Conservation (phyloP, 2,888 invertebrate genomes). For the Ectemnius continuus region DNA sequence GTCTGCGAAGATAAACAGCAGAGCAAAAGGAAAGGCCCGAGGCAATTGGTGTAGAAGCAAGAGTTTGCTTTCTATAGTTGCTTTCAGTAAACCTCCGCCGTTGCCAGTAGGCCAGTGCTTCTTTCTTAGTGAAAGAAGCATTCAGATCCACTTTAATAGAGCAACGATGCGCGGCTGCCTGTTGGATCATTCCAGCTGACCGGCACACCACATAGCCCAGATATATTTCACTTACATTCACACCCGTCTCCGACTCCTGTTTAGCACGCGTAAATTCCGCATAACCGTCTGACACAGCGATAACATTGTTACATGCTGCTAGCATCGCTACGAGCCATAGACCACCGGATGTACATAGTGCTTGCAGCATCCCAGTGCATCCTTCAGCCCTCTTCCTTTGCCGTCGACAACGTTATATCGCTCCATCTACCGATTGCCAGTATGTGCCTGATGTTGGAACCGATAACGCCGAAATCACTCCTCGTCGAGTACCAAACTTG, state of each 20-base stretch:
- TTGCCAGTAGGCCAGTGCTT: neutral
- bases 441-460: neutral
- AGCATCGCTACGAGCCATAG: slow-evolving; percentile 47
- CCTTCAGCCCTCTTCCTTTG: slow-evolving; percentile 16
- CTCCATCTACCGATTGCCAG: neutral
- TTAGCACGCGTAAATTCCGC: slow-evolving; percentile 67
- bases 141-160: neutral
- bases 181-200: slow-evolving; percentile 24
- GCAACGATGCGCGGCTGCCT: slow-evolving; percentile 9
- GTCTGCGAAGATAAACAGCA: neutral
- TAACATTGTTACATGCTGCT: slow-evolving; percentile 64
- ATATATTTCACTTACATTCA: slow-evolving; percentile 67
- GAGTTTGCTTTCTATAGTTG: neutral
- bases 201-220: slow-evolving; percentile 36
- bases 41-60: neutral
- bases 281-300: slow-evolving; percentile 72
- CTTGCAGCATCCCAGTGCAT: slow-evolving; percentile 7
- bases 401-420: slow-evolving; percentile 29
- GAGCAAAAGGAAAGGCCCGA: neutral
- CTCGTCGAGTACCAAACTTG: no score
- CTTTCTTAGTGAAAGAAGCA: neutral
- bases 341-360: slow-evolving; percentile 50
- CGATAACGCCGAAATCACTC: neutral
- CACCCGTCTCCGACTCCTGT: slow-evolving; percentile 59
- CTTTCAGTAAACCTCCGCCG: no score